Conservation (phyloP, 1,140 invertebrate genomes). For the Nasonia longicornis region DNA sequence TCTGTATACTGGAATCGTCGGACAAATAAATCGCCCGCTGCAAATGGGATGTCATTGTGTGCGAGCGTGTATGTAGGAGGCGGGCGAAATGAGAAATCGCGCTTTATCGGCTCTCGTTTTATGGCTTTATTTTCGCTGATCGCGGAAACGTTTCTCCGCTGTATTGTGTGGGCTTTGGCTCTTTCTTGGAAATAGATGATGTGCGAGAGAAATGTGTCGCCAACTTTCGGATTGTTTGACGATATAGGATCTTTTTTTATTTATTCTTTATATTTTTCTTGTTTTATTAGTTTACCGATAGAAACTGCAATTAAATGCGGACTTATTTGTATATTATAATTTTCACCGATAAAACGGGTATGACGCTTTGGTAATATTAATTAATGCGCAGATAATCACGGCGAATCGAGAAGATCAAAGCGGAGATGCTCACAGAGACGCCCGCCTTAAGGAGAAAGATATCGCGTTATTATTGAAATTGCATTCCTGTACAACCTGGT, state of each 20-base stretch:
- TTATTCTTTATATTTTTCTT: too few relatives aligned
- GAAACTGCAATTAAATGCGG: too few relatives aligned
- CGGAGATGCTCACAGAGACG: too few relatives aligned
- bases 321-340: too few relatives aligned
- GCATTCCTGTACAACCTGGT: too few relatives aligned
- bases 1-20: neutral
- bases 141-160: neutral
- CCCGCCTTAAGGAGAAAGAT: too few relatives aligned
- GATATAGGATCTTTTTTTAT: neutral
- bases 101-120: slow-evolving; percentile 25
- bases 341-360: too few relatives aligned
- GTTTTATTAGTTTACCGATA: too few relatives aligned
- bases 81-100: neutral
- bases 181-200: neutral
- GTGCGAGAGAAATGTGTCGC: neutral
- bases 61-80: neutral
- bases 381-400: too few relatives aligned
- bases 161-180: neutral
- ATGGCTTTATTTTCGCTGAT: neutral
- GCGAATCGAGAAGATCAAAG: too few relatives aligned
- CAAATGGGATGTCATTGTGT: slow-evolving; percentile 7
- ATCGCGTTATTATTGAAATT: too few relatives aligned
- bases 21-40: slow-evolving; percentile 14
- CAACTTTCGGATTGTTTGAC: neutral
- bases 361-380: too few relatives aligned